A percentile compares a stretch with the other conserved stretches of the same genome.
These are phyloP conservation scores for Drosophila pruinosa DNA, from an alignment of 1,140 invertebrate genomes.

Conservation along the genomic window DNA sequence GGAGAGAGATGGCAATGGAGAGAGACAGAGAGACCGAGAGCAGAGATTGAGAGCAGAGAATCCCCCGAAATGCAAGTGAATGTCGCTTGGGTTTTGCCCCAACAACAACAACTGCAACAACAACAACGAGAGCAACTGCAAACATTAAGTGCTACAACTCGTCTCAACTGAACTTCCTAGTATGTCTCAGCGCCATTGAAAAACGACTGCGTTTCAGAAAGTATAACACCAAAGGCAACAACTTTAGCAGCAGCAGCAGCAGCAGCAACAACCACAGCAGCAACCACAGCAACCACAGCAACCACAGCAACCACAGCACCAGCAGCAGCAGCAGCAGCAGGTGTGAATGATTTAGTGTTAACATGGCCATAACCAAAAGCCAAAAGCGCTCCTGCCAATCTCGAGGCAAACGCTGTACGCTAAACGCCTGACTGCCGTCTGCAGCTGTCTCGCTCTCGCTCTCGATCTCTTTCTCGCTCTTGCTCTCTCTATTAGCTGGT, in stretches of 20 bases:
- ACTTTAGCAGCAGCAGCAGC: conserved; percentile 3
- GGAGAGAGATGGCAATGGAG: not conserved
- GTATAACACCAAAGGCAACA: conserved; percentile 21
- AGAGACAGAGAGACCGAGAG: not conserved
- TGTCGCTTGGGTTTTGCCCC: conserved; percentile 51
- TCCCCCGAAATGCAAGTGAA: conserved; percentile 60
- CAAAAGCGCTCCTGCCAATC: conserved; percentile 8
- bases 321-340: conserved; percentile 33
- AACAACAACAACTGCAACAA: not conserved
- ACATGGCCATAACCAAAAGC: conserved; percentile 64
- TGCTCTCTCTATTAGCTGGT: not conserved
- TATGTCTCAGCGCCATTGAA: conserved; percentile 59
- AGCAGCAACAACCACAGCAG: conserved; percentile 7
- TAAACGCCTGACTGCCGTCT: not conserved
- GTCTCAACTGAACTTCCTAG: conserved; percentile 66
- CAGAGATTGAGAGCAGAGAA: conserved; percentile 12
- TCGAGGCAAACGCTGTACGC: not conserved
- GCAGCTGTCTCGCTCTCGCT: not conserved
- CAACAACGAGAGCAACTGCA: not conserved
- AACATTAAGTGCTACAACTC: conserved; percentile 13
- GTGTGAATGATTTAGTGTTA: conserved; percentile 77
- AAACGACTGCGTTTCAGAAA: conserved; percentile 36
- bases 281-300: conserved; percentile 6
- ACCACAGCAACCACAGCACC: conserved; percentile 9
- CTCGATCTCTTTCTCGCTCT: not conserved